phyloP scores from a whole-genome alignment of 2,113 vertebrate species.

The Rhinolophus ferrumequinum region DNA sequence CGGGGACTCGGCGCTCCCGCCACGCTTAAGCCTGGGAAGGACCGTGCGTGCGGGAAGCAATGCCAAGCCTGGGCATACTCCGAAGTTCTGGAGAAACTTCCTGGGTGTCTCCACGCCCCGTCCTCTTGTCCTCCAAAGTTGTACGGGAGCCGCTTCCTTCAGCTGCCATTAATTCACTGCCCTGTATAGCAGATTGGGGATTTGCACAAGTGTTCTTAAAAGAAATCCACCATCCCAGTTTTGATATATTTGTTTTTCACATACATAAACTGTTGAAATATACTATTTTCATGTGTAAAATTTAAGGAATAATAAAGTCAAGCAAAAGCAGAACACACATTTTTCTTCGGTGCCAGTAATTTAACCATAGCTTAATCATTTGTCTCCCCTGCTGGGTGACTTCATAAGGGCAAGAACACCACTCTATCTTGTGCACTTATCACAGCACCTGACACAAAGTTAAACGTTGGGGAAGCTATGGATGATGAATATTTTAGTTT shows the following conservation, averaged over 20 bases:
- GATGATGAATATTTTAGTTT: not conserved
- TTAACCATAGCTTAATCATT: not conserved
- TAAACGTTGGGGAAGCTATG: not conserved
- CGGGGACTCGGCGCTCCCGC: fast-evolving
- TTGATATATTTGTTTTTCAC: not conserved
- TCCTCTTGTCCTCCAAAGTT: not conserved
- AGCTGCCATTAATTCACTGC: not conserved
- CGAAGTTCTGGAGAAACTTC: not conserved
- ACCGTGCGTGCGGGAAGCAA: fast-evolving
- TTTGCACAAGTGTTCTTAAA: not conserved
- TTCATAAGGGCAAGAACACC: not conserved
- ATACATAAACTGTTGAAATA: not conserved
- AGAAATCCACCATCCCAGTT: not conserved
- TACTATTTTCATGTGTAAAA: not conserved
- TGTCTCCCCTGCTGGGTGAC: not conserved
- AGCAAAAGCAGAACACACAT: not conserved
- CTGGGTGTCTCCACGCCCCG: fast-evolving
- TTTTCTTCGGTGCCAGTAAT: not conserved
- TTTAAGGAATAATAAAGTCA: conserved; percentile 24
- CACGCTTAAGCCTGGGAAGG: fast-evolving
- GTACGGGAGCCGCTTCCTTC: not conserved
- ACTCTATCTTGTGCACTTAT: not conserved
- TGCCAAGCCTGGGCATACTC: fast-evolving
- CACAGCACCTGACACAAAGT: not conserved
- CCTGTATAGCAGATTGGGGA: not conserved